Evolutionary conservation across 2,888 invertebrate species (phyloP), one percentile per base, ranked within the genome.

Genomic region (Thumatha senex): DNA sequence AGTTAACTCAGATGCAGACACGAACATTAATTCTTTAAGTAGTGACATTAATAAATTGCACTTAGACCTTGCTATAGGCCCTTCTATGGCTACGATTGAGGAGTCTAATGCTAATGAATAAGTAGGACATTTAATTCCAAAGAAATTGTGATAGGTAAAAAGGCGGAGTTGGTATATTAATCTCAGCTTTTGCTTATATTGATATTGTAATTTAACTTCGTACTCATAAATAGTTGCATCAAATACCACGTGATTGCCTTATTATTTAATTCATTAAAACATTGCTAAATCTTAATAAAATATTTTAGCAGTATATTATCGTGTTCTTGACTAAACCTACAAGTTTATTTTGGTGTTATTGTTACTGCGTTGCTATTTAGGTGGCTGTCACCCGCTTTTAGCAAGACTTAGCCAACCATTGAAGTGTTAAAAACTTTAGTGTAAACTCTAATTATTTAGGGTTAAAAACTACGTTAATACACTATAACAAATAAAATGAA

Each of bases 221-320:
- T 81, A 80, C 72, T 84, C 80, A 83, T 81, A 75, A 79, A 82
- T 85, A 86, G 82, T 80, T 77, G 86, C 85, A 84, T 86, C 74
- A 83, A 84, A 83, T 80, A 86, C 82, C 89, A 88, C 89, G 78
- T 84, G 87, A 91, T 84, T 89, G 91, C 91, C 90, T 90, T 91
- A 90, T 86, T 84, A 84, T 88, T 86, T 86, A 86, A 82, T 76
- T 84, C 82, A 84, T 83, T 80, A 74, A n/a, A 84, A 84, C 82
- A 82, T 83, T 82, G 87, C 89, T 86, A 80, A 82, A 84, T 84
- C 72, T 78, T 74, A 89, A 89, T 89, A 90, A 89, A 89, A 71
- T 89, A 89, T 89, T 90, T 89, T 89, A 89, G 86, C 84, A 86
- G 74, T 74, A 73, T 61, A 18, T 50, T 55, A 60, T 24, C 67